Evolutionary conservation across 2,113 vertebrate species (phyloP), one percentile per base, ranked within the genome.

Genomic region (Ceyx cyanopectus): DNA sequence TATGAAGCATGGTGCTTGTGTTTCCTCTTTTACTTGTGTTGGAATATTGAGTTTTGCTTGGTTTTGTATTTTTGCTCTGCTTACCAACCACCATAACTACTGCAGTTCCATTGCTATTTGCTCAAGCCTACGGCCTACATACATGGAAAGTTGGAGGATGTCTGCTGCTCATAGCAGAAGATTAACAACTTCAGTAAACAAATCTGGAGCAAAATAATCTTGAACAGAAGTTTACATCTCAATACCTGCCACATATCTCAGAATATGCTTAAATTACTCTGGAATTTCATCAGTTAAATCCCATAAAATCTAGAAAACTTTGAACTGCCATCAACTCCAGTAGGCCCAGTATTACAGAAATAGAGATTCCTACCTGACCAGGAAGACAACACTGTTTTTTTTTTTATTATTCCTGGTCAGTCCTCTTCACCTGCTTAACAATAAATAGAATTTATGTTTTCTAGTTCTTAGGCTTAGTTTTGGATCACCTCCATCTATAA

Each of bases 401-500:
- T 80, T 34, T 80, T n/a, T 9, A 13, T 83, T 56, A 14, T 46
- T 73, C 7, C 14, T 76, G 1, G 5, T 53, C 11, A 40, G 6
- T 40, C 12, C 6, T 90, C 74, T 17, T 79, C 20, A 34, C 65
- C 56, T 50, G 2, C 3, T 62, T 66, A 40, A 22, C 7, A 86
- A 15, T 40, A 68, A 61, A 69, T 16, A 53, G 3, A 51, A 65
- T n/a, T 68, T 48, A 3, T 56, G 22, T 77, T 91, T 89, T 86
- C 40, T 3, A 32, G 3, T 51, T 89, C 15, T 68, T 27, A 76
- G 69, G 9, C 8, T 63, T 41, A 73, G n/a, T 53, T 89, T 81
- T 77, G 10, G 0, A 0, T 77, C 11, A 70, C 9, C 4, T 79
- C 1, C 0, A 5, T 69, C 2, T 14, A 4, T 29, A 62, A 54